Evolutionary conservation across 2,797 vertebrate species (phyloP), one percentile per base, ranked within the genome.

Genomic region (Oreochromis grahami): DNA sequence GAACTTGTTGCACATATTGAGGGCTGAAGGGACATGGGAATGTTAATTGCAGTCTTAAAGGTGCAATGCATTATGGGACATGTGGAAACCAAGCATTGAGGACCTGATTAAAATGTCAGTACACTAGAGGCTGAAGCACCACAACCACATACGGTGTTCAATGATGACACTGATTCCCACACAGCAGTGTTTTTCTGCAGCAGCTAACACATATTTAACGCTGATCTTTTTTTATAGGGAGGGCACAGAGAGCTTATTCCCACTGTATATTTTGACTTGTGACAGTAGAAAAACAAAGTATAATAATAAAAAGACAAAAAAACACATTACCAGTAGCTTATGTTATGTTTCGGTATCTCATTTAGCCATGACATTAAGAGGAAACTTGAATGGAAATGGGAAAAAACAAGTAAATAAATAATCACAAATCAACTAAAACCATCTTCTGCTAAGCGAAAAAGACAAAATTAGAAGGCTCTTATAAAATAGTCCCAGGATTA

Each of bases 51-150:
- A 68, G 50, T 87, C 87, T 79, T 88, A 72, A 82, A 88, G 83
- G 56, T 86, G 87, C 8, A 81, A 50, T 63, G 84, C 84, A 91
- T 95, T 84, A 88, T 89, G 88, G 79, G 87, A 83, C 87, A 87
- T 58, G 56, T 60, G 78, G 88, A 80, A 91, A 34, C 3, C 15
- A 76, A 68, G 78, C 81, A 85, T 90, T 41, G 41, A 83, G 84
- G 81, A 84, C 58, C 68, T 89, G 87, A 93, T 94, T 94, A 85
- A 95, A 93, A 93, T 87, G 86, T 92, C 92, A 90, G 82, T 52
- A 86, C 34, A 77, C 63, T 79, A 51, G 52, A 36, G 68, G 58
- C 50, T 80, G 52, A 82, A 79, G 8, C 3, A 53, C 56, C 56
- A 32, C 29, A 78, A 68, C 36, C 55, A 76, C 56, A 79, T 14